Evolutionary conservation across 1,140 invertebrate genomes (phyloP).

Genomic region (Lepidostoma basale): DNA sequence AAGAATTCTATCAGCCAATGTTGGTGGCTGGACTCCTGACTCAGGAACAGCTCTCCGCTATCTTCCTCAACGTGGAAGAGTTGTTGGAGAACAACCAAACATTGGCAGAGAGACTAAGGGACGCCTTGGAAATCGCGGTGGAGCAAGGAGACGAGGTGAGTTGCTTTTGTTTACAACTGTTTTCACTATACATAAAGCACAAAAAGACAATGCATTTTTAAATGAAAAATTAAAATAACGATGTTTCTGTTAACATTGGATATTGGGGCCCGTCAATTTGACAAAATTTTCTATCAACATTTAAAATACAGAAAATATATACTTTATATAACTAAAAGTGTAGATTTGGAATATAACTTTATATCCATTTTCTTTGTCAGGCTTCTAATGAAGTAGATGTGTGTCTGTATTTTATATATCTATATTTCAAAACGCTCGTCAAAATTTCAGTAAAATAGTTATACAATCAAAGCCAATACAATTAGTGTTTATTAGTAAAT

Average conservation of each 20-base stretch:
- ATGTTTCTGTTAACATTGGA: not conserved
- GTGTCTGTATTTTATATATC: no score
- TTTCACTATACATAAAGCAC: not conserved
- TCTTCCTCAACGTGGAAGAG: slow-evolving; percentile 94
- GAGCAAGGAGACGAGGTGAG: slow-evolving; percentile 72
- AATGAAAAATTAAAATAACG: not conserved
- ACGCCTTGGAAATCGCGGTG: slow-evolving; percentile 83
- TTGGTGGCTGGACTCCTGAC: slow-evolving; percentile 83
- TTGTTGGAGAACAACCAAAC: slow-evolving; percentile 86
- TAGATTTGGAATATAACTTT: no score
- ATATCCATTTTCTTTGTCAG: no score
- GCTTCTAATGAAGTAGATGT: no score
- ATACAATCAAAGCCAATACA: no score
- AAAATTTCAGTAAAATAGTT: no score
- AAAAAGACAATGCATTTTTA: not conserved
- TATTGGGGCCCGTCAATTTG: no score
- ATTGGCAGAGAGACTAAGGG: slow-evolving; percentile 84
- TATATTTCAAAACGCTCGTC: no score
- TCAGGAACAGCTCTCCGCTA: slow-evolving; percentile 81
- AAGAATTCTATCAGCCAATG: slow-evolving; percentile 95
- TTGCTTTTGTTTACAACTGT: not conserved
- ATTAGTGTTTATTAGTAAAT: no score
- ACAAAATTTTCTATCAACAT: no score
- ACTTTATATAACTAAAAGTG: no score
- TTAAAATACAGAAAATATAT: no score